phyloP scores from a whole-genome alignment of 2,113 vertebrate genomes.

The Dipodomys merriami region DNA sequence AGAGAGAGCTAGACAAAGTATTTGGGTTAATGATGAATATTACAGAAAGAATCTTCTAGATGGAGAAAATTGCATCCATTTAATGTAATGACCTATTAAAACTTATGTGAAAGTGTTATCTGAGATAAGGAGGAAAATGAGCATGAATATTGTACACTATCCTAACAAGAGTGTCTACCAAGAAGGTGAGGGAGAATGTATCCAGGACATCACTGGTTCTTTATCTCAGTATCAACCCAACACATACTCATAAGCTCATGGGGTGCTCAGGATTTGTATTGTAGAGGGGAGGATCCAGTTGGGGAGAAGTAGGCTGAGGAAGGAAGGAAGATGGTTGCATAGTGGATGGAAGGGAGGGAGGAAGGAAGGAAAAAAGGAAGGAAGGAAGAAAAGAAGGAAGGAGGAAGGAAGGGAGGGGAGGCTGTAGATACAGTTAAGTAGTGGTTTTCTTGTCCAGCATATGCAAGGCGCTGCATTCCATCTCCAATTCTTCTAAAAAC shows the following conservation, averaged over 20 bases:
- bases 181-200: too few species aligned
- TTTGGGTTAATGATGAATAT: constrained; percentile 41
- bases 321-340: background rate
- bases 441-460: background rate
- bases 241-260: background rate
- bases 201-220: background rate
- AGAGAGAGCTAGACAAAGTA: constrained; percentile 24
- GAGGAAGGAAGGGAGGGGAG: too few species aligned
- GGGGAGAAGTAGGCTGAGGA: background rate
- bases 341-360: background rate
- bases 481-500: background rate
- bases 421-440: background rate
- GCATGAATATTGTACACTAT: background rate
- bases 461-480: background rate
- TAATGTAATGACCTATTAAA: constrained; percentile 67
- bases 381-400: too few species aligned
- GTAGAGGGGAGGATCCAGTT: too few species aligned
- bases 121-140: constrained; percentile 36
- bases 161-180: too few species aligned
- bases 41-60: constrained; percentile 14
- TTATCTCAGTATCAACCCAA: background rate
- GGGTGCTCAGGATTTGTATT: background rate
- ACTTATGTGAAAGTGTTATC: constrained; percentile 34
- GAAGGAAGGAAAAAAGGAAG: too few species aligned
- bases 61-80: constrained; percentile 66